Base-by-base conservation (phyloP, 2,888 invertebrate genomes). In the Buathra laborator region DNA sequence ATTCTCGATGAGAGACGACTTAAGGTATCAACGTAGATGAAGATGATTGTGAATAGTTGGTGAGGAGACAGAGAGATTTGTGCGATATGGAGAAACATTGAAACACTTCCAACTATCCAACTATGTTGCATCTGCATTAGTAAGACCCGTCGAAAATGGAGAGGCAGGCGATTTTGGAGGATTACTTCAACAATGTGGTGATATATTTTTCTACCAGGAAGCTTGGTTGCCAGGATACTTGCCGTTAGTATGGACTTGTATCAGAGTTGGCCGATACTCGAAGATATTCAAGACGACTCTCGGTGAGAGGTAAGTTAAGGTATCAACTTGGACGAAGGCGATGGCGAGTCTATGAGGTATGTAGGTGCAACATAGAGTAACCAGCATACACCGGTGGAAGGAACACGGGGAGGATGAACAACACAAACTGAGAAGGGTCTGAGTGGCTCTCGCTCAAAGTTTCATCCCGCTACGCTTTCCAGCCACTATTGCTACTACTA, bases 301-400 rank as follows among this genome's bases (percentile, higher is more conserved):
- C 44, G 19, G 9, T 10, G 59, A 56, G 77, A 77, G 24, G 53
- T 44, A 77, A 67, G 77, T 77, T 77, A 29, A 46, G 67, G 56
- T n/a, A 56, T 44, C 44, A 24, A 37, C 2, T 29, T 14, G 24
- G 51, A 37, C 75, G 14, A 19, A 46, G 51, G 43, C 19, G 32
- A 46, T 32, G 37, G n/a, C 32, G 29, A 62, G 48, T 32, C 48
- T 2, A 7, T 29, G 19, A 48, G 46, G 46, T n/a, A 32, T 32
- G 29, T 62, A 32, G 29, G 62, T 14, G 62, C 14, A 9, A 62
- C 62, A 29, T 29, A 14, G 62, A 12, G 14, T 62, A 62, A 14
- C 29, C 62, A 29, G 12, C 32, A n/a, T 32, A 29, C 62, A 62
- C 14, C 32, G 12, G 29, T 14, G 62, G 14, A 62, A 32, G 12